phyloP scores from a whole-genome alignment of 1,140 invertebrate genomes.

The Eurosta solidaginis region DNA sequence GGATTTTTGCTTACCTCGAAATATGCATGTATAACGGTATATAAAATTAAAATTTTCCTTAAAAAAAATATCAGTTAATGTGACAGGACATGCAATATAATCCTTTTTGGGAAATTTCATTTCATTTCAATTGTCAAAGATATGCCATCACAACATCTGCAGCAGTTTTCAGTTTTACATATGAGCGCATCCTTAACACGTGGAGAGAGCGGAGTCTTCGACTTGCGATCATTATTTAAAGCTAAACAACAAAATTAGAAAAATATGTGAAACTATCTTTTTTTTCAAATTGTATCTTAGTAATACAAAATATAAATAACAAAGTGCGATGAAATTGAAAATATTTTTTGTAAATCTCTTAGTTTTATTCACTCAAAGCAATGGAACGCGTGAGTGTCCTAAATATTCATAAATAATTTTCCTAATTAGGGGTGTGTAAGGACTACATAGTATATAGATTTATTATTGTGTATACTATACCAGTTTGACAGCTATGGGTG shows the following conservation, averaged over 20 bases:
- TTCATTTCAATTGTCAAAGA: background rate
- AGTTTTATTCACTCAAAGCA: constrained; percentile 44
- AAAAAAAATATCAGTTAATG: no score
- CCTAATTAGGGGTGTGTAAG: background rate
- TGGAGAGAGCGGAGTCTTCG: background rate
- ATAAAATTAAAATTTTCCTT: background rate
- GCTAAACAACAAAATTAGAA: no score
- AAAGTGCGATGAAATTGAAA: constrained; percentile 15
- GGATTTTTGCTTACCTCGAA: no score
- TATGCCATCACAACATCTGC: background rate
- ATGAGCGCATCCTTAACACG: background rate
- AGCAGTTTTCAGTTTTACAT: background rate
- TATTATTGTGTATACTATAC: background rate
- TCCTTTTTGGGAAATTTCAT: background rate
- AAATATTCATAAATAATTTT: background rate
- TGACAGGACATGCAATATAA: no score
- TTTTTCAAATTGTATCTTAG: background rate
- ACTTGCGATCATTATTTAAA: background rate
- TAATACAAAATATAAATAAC: background rate
- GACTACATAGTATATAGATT: background rate
- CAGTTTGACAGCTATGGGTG: background rate
- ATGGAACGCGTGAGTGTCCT: constrained; percentile 46
- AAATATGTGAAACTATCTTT: background rate
- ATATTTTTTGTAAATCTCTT: constrained; percentile 45
- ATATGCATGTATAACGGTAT: background rate